Conservation (phyloP, 2,113 vertebrate genomes). For the Oostethus manadensis region DNA sequence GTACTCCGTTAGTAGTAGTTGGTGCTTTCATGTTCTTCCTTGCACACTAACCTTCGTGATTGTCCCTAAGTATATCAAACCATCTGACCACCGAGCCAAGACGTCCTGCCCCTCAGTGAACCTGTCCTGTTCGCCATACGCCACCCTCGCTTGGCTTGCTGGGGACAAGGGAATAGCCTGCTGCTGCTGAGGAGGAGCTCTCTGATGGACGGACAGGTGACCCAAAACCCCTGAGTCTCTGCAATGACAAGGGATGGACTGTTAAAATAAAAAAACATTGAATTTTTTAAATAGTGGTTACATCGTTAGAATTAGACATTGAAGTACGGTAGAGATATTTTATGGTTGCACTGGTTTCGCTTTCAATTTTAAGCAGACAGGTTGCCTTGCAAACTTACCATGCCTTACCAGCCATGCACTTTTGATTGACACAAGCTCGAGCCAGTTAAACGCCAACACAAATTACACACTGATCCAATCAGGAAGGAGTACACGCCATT, state of each 20-base stretch:
- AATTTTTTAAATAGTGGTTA: background rate
- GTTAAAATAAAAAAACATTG: background rate
- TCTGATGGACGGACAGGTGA: constrained; percentile 90
- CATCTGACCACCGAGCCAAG: constrained; percentile 98
- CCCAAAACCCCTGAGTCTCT: constrained; percentile 92
- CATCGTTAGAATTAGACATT: too few species aligned
- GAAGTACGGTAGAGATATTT: too few species aligned
- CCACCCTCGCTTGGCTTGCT: constrained; percentile 78
- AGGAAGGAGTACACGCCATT: too few species aligned
- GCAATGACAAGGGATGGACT: constrained; percentile 12
- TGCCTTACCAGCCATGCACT: too few species aligned
- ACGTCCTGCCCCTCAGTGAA: constrained; percentile 98
- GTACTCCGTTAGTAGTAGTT: too few species aligned
- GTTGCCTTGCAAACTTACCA: too few species aligned
- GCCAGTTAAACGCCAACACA: too few species aligned
- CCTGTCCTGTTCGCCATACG: constrained; percentile 83
- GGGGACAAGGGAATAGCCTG: constrained; percentile 81
- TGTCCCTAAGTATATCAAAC: constrained; percentile 98
- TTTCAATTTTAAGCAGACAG: too few species aligned
- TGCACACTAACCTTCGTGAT: constrained; percentile 85
- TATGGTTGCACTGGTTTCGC: too few species aligned
- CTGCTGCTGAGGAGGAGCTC: constrained; percentile 82
- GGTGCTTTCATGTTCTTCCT: background rate
- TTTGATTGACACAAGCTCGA: too few species aligned
- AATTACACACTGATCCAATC: too few species aligned